phyloP scores from a whole-genome alignment of 2,797 vertebrate species.

The Pseudomugil gertrudae region DNA sequence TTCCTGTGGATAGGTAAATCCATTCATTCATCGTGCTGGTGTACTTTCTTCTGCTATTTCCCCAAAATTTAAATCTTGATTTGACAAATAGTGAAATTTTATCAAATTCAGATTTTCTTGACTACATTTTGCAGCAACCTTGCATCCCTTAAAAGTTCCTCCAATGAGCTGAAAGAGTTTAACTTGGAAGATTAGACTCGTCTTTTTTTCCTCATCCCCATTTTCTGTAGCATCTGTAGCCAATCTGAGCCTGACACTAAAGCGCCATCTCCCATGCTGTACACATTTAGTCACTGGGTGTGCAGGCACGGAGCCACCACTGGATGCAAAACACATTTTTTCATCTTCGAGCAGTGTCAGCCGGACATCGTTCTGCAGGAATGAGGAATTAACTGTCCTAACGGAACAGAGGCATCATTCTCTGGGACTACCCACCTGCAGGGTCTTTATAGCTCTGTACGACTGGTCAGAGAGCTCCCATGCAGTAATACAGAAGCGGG shows the following conservation, averaged over 20 bases:
- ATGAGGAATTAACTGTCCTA: conserved; percentile 24
- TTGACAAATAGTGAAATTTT: neutral
- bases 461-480: conserved; percentile 16
- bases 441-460: conserved; percentile 30
- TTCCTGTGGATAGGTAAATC: no score
- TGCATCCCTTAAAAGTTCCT: neutral
- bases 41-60: neutral
- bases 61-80: neutral
- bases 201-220: conserved; percentile 12
- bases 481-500: conserved; percentile 20
- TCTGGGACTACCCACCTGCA: conserved; percentile 9
- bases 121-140: neutral
- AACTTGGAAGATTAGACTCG: conserved; percentile 5
- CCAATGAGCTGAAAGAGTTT: conserved; percentile 7
- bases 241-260: conserved; percentile 57
- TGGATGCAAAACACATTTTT: conserved; percentile 49
- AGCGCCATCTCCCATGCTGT: conserved; percentile 64
- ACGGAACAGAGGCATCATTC: conserved; percentile 6
- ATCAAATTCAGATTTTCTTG: neutral
- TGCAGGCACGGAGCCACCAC: conserved; percentile 52
- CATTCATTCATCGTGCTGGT: neutral
- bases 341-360: conserved; percentile 26
- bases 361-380: conserved; percentile 40
- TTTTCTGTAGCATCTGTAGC: conserved; percentile 25
- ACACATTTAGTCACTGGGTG: conserved; percentile 40